phyloP scores from a whole-genome alignment of 1,140 invertebrate genomes.

The Bursaphelenchus mucronatus region DNA sequence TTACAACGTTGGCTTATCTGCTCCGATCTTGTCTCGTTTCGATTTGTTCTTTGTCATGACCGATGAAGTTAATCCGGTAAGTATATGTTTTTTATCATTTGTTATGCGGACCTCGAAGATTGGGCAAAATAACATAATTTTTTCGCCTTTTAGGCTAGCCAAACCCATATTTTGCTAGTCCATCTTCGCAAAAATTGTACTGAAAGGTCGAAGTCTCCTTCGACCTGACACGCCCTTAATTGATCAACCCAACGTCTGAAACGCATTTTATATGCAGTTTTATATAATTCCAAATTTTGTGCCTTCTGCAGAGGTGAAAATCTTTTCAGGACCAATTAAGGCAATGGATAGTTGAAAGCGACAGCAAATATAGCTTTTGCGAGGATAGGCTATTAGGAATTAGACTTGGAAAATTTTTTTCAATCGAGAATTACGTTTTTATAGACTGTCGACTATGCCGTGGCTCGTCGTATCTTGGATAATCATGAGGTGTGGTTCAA shows the following conservation, averaged over 20 bases:
- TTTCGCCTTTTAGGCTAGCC: slow-evolving; percentile 30
- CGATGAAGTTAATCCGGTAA: slow-evolving; percentile 86
- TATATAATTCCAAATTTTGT: too few species aligned
- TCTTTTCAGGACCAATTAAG: too few species aligned
- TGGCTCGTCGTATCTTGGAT: slow-evolving; percentile 90
- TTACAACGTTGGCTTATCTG: slow-evolving; percentile 85
- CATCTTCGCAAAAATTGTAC: too few species aligned
- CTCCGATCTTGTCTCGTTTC: slow-evolving; percentile 98
- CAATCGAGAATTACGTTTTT: slow-evolving; percentile 11
- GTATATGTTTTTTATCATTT: slow-evolving; percentile 6
- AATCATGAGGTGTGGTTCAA: slow-evolving; percentile 69
- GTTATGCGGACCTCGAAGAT: slow-evolving; percentile 25
- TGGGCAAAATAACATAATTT: not conserved
- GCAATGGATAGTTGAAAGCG: too few species aligned
- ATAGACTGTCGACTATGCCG: slow-evolving; percentile 80
- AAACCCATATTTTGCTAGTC: too few species aligned
- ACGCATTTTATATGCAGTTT: too few species aligned
- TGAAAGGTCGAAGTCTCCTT: too few species aligned
- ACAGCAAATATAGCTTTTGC: too few species aligned
- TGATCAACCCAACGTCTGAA: too few species aligned
- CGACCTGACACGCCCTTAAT: too few species aligned
- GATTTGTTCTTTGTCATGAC: slow-evolving; percentile 97
- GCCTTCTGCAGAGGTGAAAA: too few species aligned
- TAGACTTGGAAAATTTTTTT: not conserved
- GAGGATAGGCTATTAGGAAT: too few species aligned